Percentiles rank a stretch among this genome's conserved stretches.
Conservation (phyloP, 2,113 vertebrate genomes). For the Serilophus lunatus region DNA sequence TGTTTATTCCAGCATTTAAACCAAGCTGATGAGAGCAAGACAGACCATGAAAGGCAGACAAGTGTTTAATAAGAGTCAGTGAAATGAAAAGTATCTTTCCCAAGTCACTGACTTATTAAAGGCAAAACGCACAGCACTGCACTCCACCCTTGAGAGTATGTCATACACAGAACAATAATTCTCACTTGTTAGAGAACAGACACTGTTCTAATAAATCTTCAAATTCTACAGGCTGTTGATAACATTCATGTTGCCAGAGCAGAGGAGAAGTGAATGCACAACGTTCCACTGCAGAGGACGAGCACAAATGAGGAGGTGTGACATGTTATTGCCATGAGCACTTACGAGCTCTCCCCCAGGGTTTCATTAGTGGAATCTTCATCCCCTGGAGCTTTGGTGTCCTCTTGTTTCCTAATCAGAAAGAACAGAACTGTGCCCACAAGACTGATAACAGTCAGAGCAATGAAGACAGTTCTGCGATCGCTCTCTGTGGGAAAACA, state of each 20-base stretch:
- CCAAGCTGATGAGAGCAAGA: background rate
- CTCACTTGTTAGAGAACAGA: background rate
- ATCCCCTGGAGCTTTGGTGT: constrained; percentile 67
- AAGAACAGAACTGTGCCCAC: constrained; percentile 96
- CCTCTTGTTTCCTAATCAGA: constrained; percentile 86
- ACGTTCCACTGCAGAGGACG: background rate
- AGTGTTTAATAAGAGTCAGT: background rate
- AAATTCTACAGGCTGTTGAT: background rate
- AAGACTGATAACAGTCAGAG: constrained; percentile 93
- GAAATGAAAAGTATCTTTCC: background rate
- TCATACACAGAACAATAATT: background rate
- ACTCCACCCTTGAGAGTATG: background rate
- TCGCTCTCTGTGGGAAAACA: constrained; percentile 81
- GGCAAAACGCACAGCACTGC: background rate
- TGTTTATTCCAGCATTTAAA: background rate
- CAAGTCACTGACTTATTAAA: background rate
- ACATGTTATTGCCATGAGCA: background rate
- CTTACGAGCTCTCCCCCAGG: constrained; percentile 68
- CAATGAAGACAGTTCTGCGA: constrained; percentile 92
- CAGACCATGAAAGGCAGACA: background rate
- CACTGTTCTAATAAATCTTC: background rate
- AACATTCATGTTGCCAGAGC: background rate
- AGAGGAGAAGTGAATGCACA: background rate
- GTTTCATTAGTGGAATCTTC: constrained; percentile 67
- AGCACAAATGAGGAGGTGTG: background rate